Evolutionary conservation across 2,888 invertebrate genomes (phyloP), one percentile per base, ranked within the genome.

Genomic region (Meta bourneti): DNA sequence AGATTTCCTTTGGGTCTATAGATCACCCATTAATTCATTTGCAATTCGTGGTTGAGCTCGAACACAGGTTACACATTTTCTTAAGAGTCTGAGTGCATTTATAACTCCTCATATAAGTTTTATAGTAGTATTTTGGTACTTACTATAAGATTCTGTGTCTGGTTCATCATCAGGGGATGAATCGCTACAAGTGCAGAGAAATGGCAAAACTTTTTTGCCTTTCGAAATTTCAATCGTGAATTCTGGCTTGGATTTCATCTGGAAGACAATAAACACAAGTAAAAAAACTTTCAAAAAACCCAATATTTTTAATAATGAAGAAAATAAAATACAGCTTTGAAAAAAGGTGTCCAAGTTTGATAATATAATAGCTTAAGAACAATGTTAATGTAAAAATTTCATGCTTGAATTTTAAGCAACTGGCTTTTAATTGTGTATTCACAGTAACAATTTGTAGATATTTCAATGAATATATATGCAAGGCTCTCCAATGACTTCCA

Each of bases 201-300:
- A 97, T 49, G 97, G 97, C 4, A 99, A 95, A 0, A 97, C 98
- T 82, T 97, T 96, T 34, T 95, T 94, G 4, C 97, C 97, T 92
- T 97, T 96, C 1, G 96, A 95, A 72, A 99, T 96, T 94, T 99
- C 98, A 92, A 99, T 96, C 94, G 97, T 97, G 95, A 99, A 99
- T 94, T 97, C 97, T 0, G 99, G 99, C 95, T 97, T 97, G 80
- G 98, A 98, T 93, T 97, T 80, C 72, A 83, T 90, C 80, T 90
- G 80, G 8, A 84, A 72, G 74, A 54, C n/a, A 54, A 34, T 48
- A 72, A 72, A 61, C 16, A 61, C 5, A 13, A 61, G 5, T 61
- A 34, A 34, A 34, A 34, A 34, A 34, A 34, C 34, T 34, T 34
- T n/a, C 34, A 34, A 34, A 34, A 4, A 34, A 61, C 4, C 8